Base-by-base conservation (phyloP, 2,888 invertebrate species). In the Melanchra persicariae region DNA sequence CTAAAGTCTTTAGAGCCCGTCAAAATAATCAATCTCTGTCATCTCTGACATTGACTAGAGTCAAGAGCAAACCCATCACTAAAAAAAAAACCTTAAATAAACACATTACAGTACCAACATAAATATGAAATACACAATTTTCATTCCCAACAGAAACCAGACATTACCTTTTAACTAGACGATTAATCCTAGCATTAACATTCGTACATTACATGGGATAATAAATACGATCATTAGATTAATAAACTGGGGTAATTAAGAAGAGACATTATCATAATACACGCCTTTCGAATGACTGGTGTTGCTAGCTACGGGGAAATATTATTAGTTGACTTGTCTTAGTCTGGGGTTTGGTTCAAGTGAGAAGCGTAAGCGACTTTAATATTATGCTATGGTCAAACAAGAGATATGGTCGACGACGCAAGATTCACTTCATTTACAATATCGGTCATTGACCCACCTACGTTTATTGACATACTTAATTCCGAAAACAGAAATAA, bases 241-340 rank as follows among this genome's bases (percentile, higher is more conserved):
- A 63, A 65, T 63, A 55, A 73, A 70, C 45, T 52, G 61, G 26
- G 52, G 52, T 79, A 79, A 82, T 82, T 82, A 77, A 69, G 59
- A 51, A 15, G 34, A 49, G 54, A 60, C n/a, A 82, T 79, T 82
- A 79, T 65, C 70, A 77, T 74, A 74, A 66, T 63, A 79, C 57
- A 68, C 26, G 65, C 26, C 61, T 64, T 68, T 66, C 45, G 57
- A 74, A 66, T 73, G 60, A 64, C 52, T 34, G 54, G 61, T 64
- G 67, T 66, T 55, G 66, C 58, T 60, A 54, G 67, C 30, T 22
- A 17, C 9, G 30, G 37, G 67, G 61, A 76, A 72, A 82, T 81
- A 55, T 66, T 71, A 72, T 69, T 61, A 69, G 62, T 70, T 65
- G 49, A 26, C 54, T 58, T 69, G 64, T 62, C 52, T 65, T 52